Evolutionary conservation across 2,888 invertebrate genomes (phyloP), one percentile per base, ranked within the genome.

Genomic region (Trilocha varians): DNA sequence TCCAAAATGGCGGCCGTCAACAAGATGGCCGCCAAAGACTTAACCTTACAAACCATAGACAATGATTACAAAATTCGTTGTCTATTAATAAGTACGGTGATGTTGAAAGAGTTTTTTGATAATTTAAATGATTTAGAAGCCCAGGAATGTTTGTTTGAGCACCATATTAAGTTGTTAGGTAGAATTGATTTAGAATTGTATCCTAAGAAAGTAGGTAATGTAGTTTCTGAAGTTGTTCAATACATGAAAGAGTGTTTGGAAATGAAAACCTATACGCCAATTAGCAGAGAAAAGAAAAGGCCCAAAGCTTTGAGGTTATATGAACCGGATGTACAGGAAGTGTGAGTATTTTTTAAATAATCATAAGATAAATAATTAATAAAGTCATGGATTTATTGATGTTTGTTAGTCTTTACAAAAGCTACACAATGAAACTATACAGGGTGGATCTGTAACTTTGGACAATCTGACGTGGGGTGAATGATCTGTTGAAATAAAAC

Each of bases 271-370:
- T 78, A 90, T 45, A 82, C 87, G 11, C 88, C 87, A 34, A 56
- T 92, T 43, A 65, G 87, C 9, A 66, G 87, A 45, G 89, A 90
- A 36, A 91, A 90, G 53, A 90, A 90, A 49, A 92, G 89, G 63
- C 95, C 95, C 0, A 95, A 94, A 71, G 90, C 93, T 0, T 77
- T 97, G 50, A 91, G 93, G 57, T 70, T 96, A 39, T 93, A 95
- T 61, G 97, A 97, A 69, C 97, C 97, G 0, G 91, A 92, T 59
- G 89, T 97, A 48, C 93, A 94, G 56, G 91, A 90, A 71, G 90
- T 95, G 89, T 95, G 89, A 88, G 94, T 91, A 65, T 73, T n/a
- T n/a, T n/a, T n/a, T n/a, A n/a, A n/a, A n/a, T n/a, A n/a, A n/a
- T n/a, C n/a, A n/a, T n/a, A n/a, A n/a, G n/a, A n/a, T n/a, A n/a